Percentiles rank a stretch among this genome's conserved stretches.
Evolutionary conservation across 2,113 vertebrate genomes (phyloP).

Genomic region (Plotosus lineatus): DNA sequence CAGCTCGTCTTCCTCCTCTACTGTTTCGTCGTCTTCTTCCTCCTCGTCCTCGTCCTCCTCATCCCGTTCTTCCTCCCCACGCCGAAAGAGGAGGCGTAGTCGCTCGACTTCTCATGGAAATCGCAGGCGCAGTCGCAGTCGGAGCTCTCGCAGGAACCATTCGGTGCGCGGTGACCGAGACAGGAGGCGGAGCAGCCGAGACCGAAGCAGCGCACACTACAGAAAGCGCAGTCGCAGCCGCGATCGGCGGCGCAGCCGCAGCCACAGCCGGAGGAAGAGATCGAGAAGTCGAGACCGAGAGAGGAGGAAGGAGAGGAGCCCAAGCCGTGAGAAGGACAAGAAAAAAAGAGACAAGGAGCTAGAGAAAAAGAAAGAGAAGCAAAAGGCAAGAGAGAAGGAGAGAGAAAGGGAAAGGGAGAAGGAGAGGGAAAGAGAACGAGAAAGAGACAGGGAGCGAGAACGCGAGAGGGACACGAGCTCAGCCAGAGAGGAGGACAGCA

Average conservation of each 20-base stretch:
- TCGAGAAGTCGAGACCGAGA: conserved; percentile 88
- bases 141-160: conserved; percentile 76
- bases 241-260: conserved; percentile 69
- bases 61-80: conserved; percentile 78
- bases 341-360: conserved; percentile 83
- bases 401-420: conserved; percentile 84
- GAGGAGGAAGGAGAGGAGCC: conserved; percentile 77
- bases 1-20: conserved; percentile 78
- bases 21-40: conserved; percentile 84
- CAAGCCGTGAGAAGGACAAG: conserved; percentile 85
- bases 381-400: conserved; percentile 86
- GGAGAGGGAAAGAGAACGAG: conserved; percentile 83
- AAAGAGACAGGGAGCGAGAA: conserved; percentile 82
- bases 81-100: conserved; percentile 83
- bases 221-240: conserved; percentile 77
- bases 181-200: conserved; percentile 66
- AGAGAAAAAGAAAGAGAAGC: conserved; percentile 81
- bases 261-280: conserved; percentile 83
- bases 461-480: conserved; percentile 69
- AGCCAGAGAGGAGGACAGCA: conserved; percentile 79
- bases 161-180: conserved; percentile 75
- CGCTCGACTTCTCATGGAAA: conserved; percentile 76
- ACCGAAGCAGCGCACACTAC: conserved; percentile 79
- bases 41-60: conserved; percentile 84
- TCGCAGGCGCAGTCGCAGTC: conserved; percentile 81